Base-by-base conservation (phyloP, 2,888 invertebrate genomes). In the Thymelicus acteon region DNA sequence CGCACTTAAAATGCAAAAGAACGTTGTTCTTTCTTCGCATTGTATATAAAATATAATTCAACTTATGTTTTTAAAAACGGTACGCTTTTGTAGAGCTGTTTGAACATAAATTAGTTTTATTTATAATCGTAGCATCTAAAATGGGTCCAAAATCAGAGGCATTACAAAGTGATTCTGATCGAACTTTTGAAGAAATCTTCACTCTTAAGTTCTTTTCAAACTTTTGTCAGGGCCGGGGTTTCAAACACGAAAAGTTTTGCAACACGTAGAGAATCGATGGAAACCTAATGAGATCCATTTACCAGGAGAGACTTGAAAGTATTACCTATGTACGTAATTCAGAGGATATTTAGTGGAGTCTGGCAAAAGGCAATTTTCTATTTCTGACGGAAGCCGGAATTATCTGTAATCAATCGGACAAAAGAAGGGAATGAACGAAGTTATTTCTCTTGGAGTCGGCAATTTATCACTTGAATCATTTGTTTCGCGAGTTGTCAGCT, bases 361-460 rank as follows among this genome's bases (percentile, higher is more conserved):
- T 74, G 37, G 73, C 79, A 76, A 79, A 83, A 83, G 82, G 85
- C 84, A 87, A 86, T 89, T 87, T 85, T 82, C 83, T 82, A 77
- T 80, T 79, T 79, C 81, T 80, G 78, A 77, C 81, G 83, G 83
- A 86, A 85, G 82, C 81, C 83, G 82, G 85, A 87, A 90, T 90
- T 87, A 90, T 90, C 87, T 84, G 84, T 89, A 86, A 91, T 91
- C 90, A 89, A 91, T 91, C 86, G 88, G 82, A 89, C 89, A 89
- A 89, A 82, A 77, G 75, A 84, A 82, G 77, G 75, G 84, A 86
- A 85, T 80, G 83, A 82, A 77, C 84, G 76, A 83, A 89, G 85
- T 86, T 88, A 85, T 87, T 87, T 78, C 81, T 76, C 80, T 75
- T 79, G 79, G 80, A 81, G 79, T 77, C 76, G 75, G 73, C 82